phyloP scores from a whole-genome alignment of 1,140 invertebrate species.

The Pteromalus puparum region DNA sequence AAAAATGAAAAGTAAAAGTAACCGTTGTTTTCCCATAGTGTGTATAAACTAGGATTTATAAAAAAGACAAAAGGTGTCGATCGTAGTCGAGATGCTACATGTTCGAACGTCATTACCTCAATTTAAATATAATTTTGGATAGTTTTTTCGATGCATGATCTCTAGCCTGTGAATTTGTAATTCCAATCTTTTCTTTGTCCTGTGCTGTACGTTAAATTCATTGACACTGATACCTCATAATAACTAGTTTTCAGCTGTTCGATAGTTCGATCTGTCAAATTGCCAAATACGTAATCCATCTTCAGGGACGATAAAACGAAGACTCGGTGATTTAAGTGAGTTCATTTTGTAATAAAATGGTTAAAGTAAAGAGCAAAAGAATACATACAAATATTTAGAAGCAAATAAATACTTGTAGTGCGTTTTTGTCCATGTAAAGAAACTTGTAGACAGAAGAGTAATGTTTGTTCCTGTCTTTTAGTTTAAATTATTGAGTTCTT shows the following conservation, averaged over 20 bases:
- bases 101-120: slow-evolving; percentile 45
- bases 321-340: not conserved
- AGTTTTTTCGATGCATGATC: slow-evolving; percentile 10
- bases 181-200: slow-evolving; percentile 23
- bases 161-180: slow-evolving; percentile 43
- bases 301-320: slow-evolving; percentile 25
- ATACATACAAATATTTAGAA: slow-evolving; percentile 35
- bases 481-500: slow-evolving; percentile 33
- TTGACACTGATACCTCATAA: slow-evolving; percentile 31
- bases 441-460: slow-evolving; percentile 16
- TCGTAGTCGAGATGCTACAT: slow-evolving; percentile 11
- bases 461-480: slow-evolving; percentile 49
- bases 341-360: slow-evolving; percentile 4
- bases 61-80: slow-evolving; percentile 25
- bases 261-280: slow-evolving; percentile 50
- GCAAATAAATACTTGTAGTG: slow-evolving; percentile 16
- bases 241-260: slow-evolving; percentile 50
- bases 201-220: not conserved
- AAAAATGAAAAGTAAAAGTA: slow-evolving; percentile 41
- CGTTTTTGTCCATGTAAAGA: not conserved
- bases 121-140: slow-evolving; percentile 14
- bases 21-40: slow-evolving; percentile 36
- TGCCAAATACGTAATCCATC: slow-evolving; percentile 50
- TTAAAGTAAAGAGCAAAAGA: slow-evolving; percentile 24
- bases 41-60: slow-evolving; percentile 42